These are phyloP conservation scores for Heteromyza rotundicornis DNA, from an alignment of 2,888 invertebrate genomes.

Conservation along the genomic window DNA sequence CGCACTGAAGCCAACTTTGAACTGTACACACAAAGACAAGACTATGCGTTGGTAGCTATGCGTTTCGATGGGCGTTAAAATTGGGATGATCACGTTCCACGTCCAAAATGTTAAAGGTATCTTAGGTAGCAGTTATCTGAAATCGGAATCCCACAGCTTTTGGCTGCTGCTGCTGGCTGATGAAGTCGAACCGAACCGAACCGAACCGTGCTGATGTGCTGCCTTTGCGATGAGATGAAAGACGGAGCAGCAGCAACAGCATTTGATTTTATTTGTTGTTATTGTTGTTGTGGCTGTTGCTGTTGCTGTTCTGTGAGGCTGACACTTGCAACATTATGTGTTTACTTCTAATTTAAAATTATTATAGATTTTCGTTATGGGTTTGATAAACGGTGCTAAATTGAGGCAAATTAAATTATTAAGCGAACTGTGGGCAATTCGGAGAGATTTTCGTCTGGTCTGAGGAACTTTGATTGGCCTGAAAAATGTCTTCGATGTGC, in stretches of 20 bases:
- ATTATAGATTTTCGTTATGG: slow-evolving; percentile 20
- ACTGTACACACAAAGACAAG: background rate
- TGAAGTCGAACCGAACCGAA: background rate
- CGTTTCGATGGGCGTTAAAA: slow-evolving; percentile 56
- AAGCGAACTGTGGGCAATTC: slow-evolving; percentile 34
- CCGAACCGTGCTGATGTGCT: background rate
- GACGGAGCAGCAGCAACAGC: background rate
- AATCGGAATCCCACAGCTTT: slow-evolving; percentile 42
- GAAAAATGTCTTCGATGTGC: no score
- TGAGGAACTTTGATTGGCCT: no score
- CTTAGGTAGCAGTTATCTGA: slow-evolving; percentile 32
- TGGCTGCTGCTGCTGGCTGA: slow-evolving; percentile 2
- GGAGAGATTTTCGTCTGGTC: background rate
- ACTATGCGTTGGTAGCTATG: slow-evolving; percentile 41
- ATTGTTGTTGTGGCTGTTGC: slow-evolving; percentile 4
- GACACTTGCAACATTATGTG: slow-evolving; percentile 29
- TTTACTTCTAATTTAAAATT: background rate
- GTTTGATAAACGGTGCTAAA: slow-evolving; percentile 60
- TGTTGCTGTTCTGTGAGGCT: slow-evolving; percentile 15
- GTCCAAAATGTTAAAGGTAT: slow-evolving; percentile 44
- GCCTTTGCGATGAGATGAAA: no score
- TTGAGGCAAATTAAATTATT: slow-evolving; percentile 61
- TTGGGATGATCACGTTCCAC: slow-evolving; percentile 59
- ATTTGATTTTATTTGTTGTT: slow-evolving; percentile 1
- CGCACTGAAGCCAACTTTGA: background rate